Evolutionary conservation across 1,140 invertebrate species (phyloP).

Genomic region (Potamilus streckersoni): DNA sequence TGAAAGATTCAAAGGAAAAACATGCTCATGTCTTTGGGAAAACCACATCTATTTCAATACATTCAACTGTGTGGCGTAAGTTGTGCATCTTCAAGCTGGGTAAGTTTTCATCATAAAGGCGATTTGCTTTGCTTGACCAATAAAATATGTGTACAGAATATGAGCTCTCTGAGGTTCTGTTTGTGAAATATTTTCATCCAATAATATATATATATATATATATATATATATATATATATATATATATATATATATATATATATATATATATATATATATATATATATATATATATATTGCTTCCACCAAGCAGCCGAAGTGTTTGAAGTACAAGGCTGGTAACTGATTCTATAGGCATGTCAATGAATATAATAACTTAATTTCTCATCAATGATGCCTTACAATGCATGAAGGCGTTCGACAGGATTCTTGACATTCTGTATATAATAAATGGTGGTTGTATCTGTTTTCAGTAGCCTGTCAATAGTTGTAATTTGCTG

Average conservation of each 20-base stretch:
- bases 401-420: constrained; percentile 17
- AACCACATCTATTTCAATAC: constrained; percentile 5
- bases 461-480: constrained; percentile 13
- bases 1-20: neutral
- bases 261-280: too few species aligned
- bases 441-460: constrained; percentile 23
- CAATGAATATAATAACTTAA: constrained; percentile 23
- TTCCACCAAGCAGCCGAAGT: neutral
- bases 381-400: constrained; percentile 28
- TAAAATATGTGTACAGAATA: neutral
- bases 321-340: too few species aligned
- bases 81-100: constrained; percentile 18
- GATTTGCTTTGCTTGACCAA: neutral
- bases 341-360: neutral
- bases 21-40: constrained; percentile 7
- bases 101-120: neutral
- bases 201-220: constrained; percentile 20
- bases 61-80: neutral
- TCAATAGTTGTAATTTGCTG: constrained; percentile 11
- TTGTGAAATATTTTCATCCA: constrained; percentile 10
- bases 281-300: constrained; percentile 18
- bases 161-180: neutral
- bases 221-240: too few species aligned
- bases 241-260: too few species aligned
- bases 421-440: constrained; percentile 12